These are phyloP conservation scores for Drosophila neonasuta DNA, from an alignment of 2,888 invertebrate species.

Conservation along the genomic window DNA sequence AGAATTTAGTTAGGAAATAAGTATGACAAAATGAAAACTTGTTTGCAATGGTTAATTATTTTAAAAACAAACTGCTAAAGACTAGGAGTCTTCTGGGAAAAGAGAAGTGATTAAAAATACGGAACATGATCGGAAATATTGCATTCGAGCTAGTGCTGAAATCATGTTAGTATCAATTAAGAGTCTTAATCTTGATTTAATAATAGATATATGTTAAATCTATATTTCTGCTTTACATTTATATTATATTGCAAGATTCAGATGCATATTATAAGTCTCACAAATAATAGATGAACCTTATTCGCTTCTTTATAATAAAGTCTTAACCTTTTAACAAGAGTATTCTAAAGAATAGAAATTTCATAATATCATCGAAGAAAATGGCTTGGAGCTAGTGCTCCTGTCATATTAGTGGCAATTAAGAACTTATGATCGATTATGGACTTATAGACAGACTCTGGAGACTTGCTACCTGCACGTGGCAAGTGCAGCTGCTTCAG, in stretches of 20 bases:
- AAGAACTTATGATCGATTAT: constrained; percentile 69
- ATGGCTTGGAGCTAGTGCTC: constrained; percentile 10
- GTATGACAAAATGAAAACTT: neutral
- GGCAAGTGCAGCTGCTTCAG: constrained; percentile 47
- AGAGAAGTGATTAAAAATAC: too few relatives aligned
- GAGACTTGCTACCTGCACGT: constrained; percentile 53
- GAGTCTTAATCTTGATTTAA: too few relatives aligned
- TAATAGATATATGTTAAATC: too few relatives aligned
- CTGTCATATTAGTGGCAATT: constrained; percentile 62
- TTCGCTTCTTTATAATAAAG: too few relatives aligned
- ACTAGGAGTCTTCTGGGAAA: neutral
- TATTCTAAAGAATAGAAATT: neutral
- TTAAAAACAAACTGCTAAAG: neutral
- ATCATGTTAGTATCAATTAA: too few relatives aligned
- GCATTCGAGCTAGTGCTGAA: too few relatives aligned
- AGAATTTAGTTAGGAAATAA: neutral
- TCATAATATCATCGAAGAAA: neutral
- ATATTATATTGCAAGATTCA: too few relatives aligned
- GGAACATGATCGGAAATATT: too few relatives aligned
- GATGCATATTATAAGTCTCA: too few relatives aligned
- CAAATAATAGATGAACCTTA: too few relatives aligned
- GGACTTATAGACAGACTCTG: constrained; percentile 10
- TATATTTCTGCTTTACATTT: too few relatives aligned
- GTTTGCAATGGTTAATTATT: neutral
- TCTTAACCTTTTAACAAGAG: too few relatives aligned